Conservation (phyloP, 2,113 vertebrate genomes). For the Tragelaphus scriptus region DNA sequence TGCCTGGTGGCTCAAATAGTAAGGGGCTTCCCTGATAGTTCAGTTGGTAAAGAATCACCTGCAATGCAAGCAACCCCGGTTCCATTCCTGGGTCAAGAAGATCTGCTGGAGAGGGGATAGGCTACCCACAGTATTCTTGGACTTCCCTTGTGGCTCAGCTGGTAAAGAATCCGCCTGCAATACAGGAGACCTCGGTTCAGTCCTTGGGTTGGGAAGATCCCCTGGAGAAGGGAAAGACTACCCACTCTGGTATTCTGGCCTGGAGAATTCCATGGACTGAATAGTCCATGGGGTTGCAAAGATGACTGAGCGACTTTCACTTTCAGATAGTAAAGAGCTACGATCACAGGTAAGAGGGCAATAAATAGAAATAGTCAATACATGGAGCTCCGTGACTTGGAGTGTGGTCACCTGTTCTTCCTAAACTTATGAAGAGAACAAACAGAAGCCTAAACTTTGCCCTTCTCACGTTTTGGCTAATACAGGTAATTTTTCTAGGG, state of each 20-base stretch:
- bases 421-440: not conserved
- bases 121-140: not conserved
- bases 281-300: not conserved
- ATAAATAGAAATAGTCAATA: not conserved
- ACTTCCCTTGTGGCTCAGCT: not conserved
- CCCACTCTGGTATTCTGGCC: not conserved
- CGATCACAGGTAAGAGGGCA: not conserved
- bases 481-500: not conserved
- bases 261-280: not conserved
- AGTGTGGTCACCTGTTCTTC: not conserved
- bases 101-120: not conserved
- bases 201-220: not conserved
- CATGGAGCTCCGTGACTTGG: not conserved
- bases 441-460: not conserved
- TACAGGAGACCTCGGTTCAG: not conserved
- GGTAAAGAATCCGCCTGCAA: fast-evolving
- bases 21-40: not conserved
- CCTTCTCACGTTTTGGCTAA: not conserved
- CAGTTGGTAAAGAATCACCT: not conserved
- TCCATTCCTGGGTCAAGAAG: not conserved
- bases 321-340: not conserved
- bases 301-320: not conserved
- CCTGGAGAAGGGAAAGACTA: not conserved
- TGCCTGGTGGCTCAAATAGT: not conserved
- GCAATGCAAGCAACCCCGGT: fast-evolving